Evolutionary conservation across 2,797 vertebrate species (phyloP).

Genomic region (Phrynocephalus guinanensis): DNA sequence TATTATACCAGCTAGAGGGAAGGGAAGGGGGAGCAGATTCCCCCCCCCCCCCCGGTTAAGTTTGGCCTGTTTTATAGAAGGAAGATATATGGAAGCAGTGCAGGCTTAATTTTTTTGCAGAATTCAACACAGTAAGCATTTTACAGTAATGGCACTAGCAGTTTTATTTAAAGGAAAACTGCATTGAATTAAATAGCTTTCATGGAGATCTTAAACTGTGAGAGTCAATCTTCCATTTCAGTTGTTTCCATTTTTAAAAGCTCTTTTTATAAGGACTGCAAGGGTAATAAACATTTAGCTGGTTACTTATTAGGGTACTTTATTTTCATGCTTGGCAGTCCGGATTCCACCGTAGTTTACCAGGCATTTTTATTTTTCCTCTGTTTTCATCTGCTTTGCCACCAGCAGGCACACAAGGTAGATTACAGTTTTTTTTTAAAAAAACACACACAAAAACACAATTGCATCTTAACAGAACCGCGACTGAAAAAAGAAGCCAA

Average conservation of each 20-base stretch:
- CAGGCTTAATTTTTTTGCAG: conserved; percentile 1
- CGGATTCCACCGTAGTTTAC: neutral
- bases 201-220: conserved; percentile 6
- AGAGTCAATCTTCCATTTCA: conserved; percentile 18
- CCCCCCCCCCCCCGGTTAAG: conserved; percentile 13
- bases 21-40: too few species aligned
- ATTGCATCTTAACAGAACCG: neutral
- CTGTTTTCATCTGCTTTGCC: neutral
- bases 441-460: neutral
- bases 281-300: neutral
- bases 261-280: neutral
- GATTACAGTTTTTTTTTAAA: neutral
- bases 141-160: neutral
- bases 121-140: neutral
- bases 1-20: neutral
- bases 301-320: neutral
- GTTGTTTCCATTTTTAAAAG: neutral
- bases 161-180: neutral
- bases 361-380: neutral
- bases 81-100: neutral
- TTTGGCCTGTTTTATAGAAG: conserved; percentile 8
- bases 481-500: neutral
- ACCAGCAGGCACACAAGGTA: neutral
- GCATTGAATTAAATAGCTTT: conserved; percentile 13
- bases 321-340: neutral